Conservation (phyloP, 1,140 invertebrate species). For the Ceratoteleas bidentatus region DNA sequence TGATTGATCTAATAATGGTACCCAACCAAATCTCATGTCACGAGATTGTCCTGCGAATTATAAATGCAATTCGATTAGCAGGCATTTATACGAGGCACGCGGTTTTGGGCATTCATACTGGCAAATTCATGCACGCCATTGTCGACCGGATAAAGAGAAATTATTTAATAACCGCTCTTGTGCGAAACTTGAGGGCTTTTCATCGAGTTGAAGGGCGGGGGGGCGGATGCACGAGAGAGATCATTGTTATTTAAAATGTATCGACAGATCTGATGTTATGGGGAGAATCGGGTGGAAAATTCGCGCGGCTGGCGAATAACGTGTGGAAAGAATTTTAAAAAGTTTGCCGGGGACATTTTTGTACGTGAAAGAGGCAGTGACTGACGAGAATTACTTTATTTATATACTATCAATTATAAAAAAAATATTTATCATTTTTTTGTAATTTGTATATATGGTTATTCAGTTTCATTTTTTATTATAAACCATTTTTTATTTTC, state of each 20-base stretch:
- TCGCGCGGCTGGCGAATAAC: too few species aligned
- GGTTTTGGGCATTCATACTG: not conserved
- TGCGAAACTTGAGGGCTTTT: not conserved
- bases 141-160: not conserved
- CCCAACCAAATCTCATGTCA: constrained; percentile 81
- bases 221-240: too few species aligned
- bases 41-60: constrained; percentile 79
- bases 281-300: too few species aligned
- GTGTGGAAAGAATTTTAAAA: not conserved
- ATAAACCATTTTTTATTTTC: too few species aligned
- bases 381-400: too few species aligned
- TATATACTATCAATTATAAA: too few species aligned
- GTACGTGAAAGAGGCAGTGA: constrained; percentile 26
- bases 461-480: too few species aligned
- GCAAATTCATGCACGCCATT: constrained; percentile 7
- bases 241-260: too few species aligned
- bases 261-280: too few species aligned
- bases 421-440: too few species aligned
- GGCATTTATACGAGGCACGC: constrained; percentile 4
- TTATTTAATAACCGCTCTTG: not conserved
- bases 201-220: too few species aligned
- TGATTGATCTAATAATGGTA: constrained; percentile 82
- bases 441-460: too few species aligned
- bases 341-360: not conserved
- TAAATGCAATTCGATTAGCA: constrained; percentile 42